Conservation (phyloP, 2,888 invertebrate species). For the Antheraea yamamai region DNA sequence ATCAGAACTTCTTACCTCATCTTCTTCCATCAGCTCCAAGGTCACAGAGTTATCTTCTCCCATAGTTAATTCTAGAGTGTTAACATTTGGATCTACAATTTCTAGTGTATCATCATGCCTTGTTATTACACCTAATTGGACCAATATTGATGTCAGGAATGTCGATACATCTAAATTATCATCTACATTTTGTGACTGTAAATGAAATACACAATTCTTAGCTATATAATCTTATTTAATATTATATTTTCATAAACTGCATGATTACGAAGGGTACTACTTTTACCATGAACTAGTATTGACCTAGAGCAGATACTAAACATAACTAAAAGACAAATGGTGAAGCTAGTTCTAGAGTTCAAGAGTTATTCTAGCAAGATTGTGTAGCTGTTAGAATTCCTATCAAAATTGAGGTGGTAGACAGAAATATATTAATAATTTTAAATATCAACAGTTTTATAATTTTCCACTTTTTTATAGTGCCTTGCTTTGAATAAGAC, state of each 20-base stretch:
- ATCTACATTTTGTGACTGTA: conserved; percentile 28
- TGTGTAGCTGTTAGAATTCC: no score
- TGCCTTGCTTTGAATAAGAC: no score
- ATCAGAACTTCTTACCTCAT: conserved; percentile 34
- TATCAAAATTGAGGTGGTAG: no score
- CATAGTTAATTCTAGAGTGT: conserved; percentile 54
- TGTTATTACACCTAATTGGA: conserved; percentile 56
- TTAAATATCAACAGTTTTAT: no score
- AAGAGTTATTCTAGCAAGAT: no score
- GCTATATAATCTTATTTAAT: not conserved
- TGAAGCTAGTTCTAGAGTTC: no score
- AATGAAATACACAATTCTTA: not conserved
- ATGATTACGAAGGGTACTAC: no score
- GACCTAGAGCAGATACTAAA: no score
- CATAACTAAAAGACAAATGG: no score
- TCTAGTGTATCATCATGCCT: conserved; percentile 39
- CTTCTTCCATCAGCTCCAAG: conserved; percentile 58
- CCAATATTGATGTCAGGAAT: conserved; percentile 54
- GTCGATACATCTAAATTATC: conserved; percentile 41
- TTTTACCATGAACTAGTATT: no score
- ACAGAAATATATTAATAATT: no score
- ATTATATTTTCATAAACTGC: not conserved
- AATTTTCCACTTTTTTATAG: no score
- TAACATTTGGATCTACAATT: conserved; percentile 40
- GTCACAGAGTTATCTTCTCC: conserved; percentile 49